A percentile compares a stretch with the other conserved stretches of the same genome.
Evolutionary conservation across 2,888 invertebrate species (phyloP).

Genomic region (Cephus pygmeus): DNA sequence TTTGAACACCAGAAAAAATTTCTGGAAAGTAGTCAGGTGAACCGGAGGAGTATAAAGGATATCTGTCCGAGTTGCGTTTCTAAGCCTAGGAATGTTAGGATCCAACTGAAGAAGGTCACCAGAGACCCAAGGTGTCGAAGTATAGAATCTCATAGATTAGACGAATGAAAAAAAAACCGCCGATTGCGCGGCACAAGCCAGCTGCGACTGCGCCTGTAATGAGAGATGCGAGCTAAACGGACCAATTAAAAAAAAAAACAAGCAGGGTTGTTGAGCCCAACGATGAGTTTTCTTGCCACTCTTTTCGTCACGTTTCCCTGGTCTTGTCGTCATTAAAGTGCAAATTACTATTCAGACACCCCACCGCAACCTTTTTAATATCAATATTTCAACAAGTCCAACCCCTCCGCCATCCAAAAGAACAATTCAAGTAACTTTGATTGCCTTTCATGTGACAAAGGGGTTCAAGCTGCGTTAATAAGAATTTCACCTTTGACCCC

Average conservation of each 20-base stretch:
- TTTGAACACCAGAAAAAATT: neutral
- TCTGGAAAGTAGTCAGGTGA: neutral
- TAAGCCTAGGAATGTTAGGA: neutral
- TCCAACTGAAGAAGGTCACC: neutral
- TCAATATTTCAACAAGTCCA: too few species aligned
- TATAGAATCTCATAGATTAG: neutral
- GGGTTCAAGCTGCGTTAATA: neutral
- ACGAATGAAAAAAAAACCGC: neutral
- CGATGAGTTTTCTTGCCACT: too few species aligned
- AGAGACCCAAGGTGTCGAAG: neutral
- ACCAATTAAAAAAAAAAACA: too few species aligned
- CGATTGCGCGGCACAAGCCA: neutral
- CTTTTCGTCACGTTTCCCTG: too few species aligned
- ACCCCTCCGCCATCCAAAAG: neutral
- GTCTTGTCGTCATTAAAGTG: too few species aligned
- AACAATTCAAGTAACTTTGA: neutral
- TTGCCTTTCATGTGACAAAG: neutral
- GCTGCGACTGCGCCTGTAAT: neutral
- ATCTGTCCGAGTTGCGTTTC: neutral
- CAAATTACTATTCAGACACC: too few species aligned
- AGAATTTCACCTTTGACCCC: neutral
- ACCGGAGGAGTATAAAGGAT: neutral
- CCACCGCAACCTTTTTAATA: too few species aligned
- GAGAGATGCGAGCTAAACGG: neutral
- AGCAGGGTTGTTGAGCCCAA: too few species aligned